phyloP scores from a whole-genome alignment of 1,140 invertebrate genomes.

The Vanessa tameamea region DNA sequence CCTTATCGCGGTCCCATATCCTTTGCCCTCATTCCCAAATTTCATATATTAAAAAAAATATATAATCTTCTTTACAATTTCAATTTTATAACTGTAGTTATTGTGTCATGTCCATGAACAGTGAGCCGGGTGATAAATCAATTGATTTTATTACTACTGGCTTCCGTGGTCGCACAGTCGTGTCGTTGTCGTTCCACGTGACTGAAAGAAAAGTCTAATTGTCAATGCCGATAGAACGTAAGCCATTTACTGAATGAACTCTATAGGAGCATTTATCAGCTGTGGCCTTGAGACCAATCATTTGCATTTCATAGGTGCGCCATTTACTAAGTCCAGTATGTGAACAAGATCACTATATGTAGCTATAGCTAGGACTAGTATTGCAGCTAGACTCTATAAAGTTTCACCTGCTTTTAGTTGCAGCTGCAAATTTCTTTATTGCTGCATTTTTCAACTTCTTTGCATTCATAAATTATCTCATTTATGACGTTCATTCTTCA shows the following conservation, averaged over 20 bases:
- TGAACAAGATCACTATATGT: neutral
- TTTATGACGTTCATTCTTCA: neutral
- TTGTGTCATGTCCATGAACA: slow-evolving; percentile 13
- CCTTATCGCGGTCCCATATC: neutral
- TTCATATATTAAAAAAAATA: neutral
- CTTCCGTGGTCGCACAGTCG: slow-evolving; percentile 20
- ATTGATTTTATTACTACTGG: slow-evolving; percentile 26
- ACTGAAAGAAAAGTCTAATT: slow-evolving; percentile 41
- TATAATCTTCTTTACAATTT: neutral
- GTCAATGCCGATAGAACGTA: slow-evolving; percentile 43
- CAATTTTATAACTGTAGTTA: slow-evolving; percentile 9
- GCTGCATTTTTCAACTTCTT: slow-evolving; percentile 9
- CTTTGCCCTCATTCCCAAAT: slow-evolving; percentile 6
- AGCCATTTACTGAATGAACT: slow-evolving; percentile 49
- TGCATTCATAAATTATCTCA: slow-evolving; percentile 14
- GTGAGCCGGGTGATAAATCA: slow-evolving; percentile 30
- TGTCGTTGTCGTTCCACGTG: slow-evolving; percentile 21
- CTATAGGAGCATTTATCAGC: slow-evolving; percentile 61
- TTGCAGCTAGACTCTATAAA: slow-evolving; percentile 16
- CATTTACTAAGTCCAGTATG: slow-evolving; percentile 27
- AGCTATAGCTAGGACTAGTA: neutral
- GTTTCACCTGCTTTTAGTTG: slow-evolving; percentile 17
- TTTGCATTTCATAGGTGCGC: slow-evolving; percentile 43
- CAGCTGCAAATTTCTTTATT: slow-evolving; percentile 16
- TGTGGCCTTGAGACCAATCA: slow-evolving; percentile 64